Base-by-base conservation (phyloP, 2,113 vertebrate genomes). In the Bubo blakistoni region DNA sequence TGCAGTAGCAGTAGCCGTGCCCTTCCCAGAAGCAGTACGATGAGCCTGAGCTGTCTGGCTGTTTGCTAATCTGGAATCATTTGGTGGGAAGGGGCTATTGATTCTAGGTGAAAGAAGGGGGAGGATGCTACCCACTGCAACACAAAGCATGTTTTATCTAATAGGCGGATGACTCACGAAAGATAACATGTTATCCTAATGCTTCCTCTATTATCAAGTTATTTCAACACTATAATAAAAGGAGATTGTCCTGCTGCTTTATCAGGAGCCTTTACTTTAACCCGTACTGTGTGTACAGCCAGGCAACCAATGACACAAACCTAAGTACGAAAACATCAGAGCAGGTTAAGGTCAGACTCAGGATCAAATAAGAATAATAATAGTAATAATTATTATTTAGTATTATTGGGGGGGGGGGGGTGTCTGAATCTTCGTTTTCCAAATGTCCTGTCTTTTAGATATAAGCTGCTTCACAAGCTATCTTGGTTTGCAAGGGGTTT, bases 121-220 rank as follows among this genome's bases (percentile, higher is more conserved):
- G 86, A 95, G 86, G 58, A 76, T 78, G 66, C 83, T 94, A 81
- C 86, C 76, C 81, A 59, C 74, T 69, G 70, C 89, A 65, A 44
- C 81, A 94, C 74, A 93, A 96, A 94, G 80, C 47, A 3, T 90
- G 65, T 94, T 94, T 95, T 90, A 90, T 93, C 90, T 95, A 81
- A 90, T 62, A 73, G 87, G 65, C 79, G 59, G 74, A 78, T 95
- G 94, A 95, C 76, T 96, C 80, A 86, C 1, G 0, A 73, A 91
- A 93, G 95, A 95, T 92, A 95, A 70, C 54, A 30, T n/a, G 82
- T 86, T 94, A 70, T 77, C 91, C 80, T 90, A 86, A 94, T 90
- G 58, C 87, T 84, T 78, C 49, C 55, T 90, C 81, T 94, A 69
- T 90, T 87, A 91, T 88, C 88, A 87, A 46, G 79, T 83, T 83